phyloP scores from a whole-genome alignment of 2,797 vertebrate species.

The Taenioides sp. region DNA sequence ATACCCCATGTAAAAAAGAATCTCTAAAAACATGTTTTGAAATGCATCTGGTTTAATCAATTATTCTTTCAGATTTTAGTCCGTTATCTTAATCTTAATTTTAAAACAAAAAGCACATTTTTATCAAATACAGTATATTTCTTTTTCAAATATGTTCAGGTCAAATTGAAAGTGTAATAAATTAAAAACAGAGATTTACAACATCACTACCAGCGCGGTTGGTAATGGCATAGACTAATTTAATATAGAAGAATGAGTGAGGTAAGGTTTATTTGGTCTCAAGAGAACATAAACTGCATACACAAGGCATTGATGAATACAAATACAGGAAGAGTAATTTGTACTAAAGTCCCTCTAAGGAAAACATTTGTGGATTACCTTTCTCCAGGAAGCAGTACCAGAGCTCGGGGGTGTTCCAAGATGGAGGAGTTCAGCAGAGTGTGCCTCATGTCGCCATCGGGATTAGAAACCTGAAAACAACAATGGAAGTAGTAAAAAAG shows the following conservation, averaged over 20 bases:
- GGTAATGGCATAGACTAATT: not conserved
- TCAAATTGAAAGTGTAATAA: not conserved
- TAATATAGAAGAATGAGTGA: not conserved
- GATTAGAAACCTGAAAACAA: constrained; percentile 86
- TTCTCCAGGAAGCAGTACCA: constrained; percentile 86
- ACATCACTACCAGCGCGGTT: not conserved
- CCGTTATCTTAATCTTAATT: too few relatives aligned
- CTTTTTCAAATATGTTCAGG: too few relatives aligned
- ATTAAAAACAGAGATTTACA: not conserved
- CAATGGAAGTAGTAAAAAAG: not conserved
- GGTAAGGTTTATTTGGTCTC: not conserved
- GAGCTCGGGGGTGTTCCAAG: constrained; percentile 90
- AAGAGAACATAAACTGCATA: not conserved
- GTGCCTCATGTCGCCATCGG: constrained; percentile 90
- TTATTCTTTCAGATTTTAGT: too few relatives aligned
- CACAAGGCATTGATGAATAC: not conserved
- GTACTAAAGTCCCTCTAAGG: not conserved
- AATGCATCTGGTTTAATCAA: too few relatives aligned
- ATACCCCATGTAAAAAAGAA: too few relatives aligned
- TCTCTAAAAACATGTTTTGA: too few relatives aligned
- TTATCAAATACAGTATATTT: too few relatives aligned
- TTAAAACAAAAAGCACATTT: too few relatives aligned
- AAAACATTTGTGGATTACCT: constrained; percentile 74
- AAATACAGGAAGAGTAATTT: not conserved
- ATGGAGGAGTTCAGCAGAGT: constrained; percentile 89